These are phyloP conservation scores for Wasmannia auropunctata DNA, from an alignment of 1,140 invertebrate genomes.

Conservation along the genomic window DNA sequence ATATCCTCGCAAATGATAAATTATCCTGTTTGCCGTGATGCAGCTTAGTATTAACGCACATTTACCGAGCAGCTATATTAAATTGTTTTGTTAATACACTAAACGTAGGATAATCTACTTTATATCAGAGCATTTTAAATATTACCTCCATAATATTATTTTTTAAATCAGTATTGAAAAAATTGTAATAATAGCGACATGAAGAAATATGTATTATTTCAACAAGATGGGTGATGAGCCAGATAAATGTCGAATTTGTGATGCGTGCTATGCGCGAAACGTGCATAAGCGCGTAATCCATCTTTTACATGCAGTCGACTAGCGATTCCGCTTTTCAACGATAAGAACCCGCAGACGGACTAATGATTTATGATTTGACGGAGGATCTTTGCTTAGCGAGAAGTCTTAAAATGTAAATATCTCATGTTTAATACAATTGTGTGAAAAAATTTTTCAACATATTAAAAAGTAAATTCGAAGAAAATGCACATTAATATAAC, in stretches of 20 bases:
- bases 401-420: neutral
- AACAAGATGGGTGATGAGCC: neutral
- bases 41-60: constrained; percentile 19
- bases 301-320: constrained; percentile 24
- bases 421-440: neutral
- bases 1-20: constrained; percentile 24
- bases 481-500: neutral
- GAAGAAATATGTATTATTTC: constrained; percentile 1
- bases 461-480: neutral
- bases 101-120: neutral
- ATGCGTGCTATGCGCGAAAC: neutral
- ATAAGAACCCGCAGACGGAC: constrained; percentile 8
- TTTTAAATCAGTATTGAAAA: neutral
- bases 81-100: constrained; percentile 12
- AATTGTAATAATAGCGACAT: neutral
- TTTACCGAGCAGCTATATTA: constrained; percentile 19
- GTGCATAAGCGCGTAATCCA: constrained; percentile 17
- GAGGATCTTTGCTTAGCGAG: neutral
- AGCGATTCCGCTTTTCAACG: constrained; percentile 17
- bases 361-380: constrained; percentile 18
- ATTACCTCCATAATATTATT: neutral
- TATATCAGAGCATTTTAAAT: neutral
- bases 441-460: neutral
- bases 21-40: constrained; percentile 9
- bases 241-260: neutral